Percentiles rank a stretch among this genome's conserved stretches.
phyloP scores from a whole-genome alignment of 2,888 invertebrate genomes.

The Cenopis cana region DNA sequence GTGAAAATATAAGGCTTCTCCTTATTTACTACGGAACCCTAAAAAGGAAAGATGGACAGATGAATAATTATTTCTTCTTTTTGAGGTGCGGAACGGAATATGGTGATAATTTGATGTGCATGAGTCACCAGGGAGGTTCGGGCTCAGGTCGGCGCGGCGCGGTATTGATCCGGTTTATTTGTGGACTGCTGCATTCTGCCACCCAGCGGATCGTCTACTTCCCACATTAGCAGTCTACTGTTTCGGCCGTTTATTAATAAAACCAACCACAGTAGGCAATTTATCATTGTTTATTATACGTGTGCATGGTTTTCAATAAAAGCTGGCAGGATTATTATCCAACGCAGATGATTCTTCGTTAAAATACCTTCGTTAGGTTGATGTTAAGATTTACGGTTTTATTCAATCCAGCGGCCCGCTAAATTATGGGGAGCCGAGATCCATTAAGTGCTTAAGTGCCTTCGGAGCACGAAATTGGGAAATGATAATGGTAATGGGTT shows the following conservation, averaged over 20 bases:
- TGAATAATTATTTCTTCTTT: too few species aligned
- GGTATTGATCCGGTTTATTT: conserved; percentile 76
- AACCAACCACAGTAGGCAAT: background rate
- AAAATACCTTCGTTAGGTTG: conserved; percentile 73
- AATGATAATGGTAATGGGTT: conserved; percentile 82
- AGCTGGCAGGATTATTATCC: conserved; percentile 16
- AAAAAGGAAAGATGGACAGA: too few species aligned
- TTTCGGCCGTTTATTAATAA: conserved; percentile 26
- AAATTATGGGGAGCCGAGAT: conserved; percentile 81
- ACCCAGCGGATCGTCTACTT: conserved; percentile 49
- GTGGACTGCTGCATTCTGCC: conserved; percentile 63
- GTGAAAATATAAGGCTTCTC: too few species aligned
- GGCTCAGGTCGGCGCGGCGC: conserved; percentile 50
- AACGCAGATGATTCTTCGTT: conserved; percentile 72
- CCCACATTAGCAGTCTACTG: conserved; percentile 31
- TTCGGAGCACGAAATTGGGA: conserved; percentile 82
- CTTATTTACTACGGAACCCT: too few species aligned
- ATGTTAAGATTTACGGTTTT: conserved; percentile 83
- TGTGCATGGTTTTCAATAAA: background rate
- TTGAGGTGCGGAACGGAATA: background rate
- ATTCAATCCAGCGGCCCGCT: conserved; percentile 81
- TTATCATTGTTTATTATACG: background rate
- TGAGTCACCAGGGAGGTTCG: conserved; percentile 52
- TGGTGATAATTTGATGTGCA: conserved; percentile 45
- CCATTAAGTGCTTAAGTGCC: conserved; percentile 85